phyloP scores from a whole-genome alignment of 2,888 invertebrate genomes.

The Lasioglossum marginatum region DNA sequence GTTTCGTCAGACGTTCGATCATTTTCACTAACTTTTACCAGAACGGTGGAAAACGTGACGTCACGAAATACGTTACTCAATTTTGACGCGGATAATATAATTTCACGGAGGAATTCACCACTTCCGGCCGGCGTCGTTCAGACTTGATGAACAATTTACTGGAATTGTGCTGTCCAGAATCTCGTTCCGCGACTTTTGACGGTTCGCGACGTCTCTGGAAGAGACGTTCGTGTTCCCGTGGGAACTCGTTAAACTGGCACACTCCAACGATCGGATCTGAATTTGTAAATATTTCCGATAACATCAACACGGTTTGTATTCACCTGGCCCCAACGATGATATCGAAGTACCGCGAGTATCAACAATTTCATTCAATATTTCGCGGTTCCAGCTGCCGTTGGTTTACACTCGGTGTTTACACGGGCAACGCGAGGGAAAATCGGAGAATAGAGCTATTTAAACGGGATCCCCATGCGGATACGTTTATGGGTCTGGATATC shows the following conservation, averaged over 20 bases:
- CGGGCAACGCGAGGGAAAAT: not conserved
- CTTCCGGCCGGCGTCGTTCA: conserved; percentile 19
- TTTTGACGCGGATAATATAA: not conserved
- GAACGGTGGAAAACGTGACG: not conserved
- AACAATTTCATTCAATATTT: conserved; percentile 51
- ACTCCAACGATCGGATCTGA: conserved; percentile 13
- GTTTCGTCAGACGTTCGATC: not conserved
- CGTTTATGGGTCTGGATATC: not conserved
- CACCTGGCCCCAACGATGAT: not conserved
- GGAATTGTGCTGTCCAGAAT: conserved; percentile 43
- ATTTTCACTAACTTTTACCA: not conserved
- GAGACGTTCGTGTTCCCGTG: not conserved
- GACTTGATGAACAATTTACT: conserved; percentile 53
- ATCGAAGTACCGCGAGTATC: conserved; percentile 18
- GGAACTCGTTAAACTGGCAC: conserved; percentile 3
- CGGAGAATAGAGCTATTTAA: conserved; percentile 30
- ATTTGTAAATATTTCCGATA: conserved; percentile 43
- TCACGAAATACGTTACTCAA: conserved; percentile 1
- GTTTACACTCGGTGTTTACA: conserved; percentile 23
- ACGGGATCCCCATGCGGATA: not conserved
- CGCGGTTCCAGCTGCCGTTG: not conserved
- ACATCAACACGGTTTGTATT: conserved; percentile 24
- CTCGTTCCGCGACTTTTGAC: conserved; percentile 17
- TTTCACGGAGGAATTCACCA: conserved; percentile 29
- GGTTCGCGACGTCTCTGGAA: not conserved